phyloP scores from a whole-genome alignment of 2,113 vertebrate genomes.

The Callopanchax toddi region DNA sequence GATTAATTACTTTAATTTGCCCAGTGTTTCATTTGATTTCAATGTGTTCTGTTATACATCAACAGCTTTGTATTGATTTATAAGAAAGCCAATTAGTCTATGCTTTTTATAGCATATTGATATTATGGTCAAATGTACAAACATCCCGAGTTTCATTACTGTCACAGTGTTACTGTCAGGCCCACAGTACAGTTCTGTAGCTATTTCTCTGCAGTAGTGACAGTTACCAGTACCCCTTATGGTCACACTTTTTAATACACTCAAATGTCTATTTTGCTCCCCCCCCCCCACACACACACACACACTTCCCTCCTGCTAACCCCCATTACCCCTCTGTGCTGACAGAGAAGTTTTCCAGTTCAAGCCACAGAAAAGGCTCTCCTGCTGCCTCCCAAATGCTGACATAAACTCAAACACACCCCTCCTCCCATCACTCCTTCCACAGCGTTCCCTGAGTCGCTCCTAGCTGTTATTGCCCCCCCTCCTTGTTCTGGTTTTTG shows the following conservation, averaged over 20 bases:
- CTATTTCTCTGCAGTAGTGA: conserved; percentile 8
- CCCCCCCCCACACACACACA: no score
- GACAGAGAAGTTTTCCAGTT: conserved; percentile 64
- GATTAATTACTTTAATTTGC: background rate
- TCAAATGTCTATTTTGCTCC: conserved; percentile 27
- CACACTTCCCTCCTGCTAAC: conserved; percentile 49
- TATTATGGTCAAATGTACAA: background rate
- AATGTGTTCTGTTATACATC: background rate
- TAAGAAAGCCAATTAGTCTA: background rate
- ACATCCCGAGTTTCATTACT: background rate
- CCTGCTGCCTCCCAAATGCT: conserved; percentile 55
- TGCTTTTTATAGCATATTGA: background rate
- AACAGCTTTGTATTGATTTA: conserved; percentile 5
- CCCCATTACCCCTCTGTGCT: conserved; percentile 71
- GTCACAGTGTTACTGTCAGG: no score
- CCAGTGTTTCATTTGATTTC: background rate
- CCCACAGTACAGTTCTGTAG: conserved; percentile 1
- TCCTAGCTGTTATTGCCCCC: conserved; percentile 17
- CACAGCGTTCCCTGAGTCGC: conserved; percentile 15
- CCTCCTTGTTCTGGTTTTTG: conserved; percentile 1
- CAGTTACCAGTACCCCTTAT: conserved; percentile 23
- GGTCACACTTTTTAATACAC: conserved; percentile 28
- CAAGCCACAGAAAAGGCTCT: conserved; percentile 48
- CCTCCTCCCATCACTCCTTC: conserved; percentile 14
- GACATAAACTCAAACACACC: conserved; percentile 54